A percentile compares a stretch with the other conserved stretches of the same genome.
phyloP scores from a whole-genome alignment of 2,113 vertebrate species.

The Bombycilla garrulus region DNA sequence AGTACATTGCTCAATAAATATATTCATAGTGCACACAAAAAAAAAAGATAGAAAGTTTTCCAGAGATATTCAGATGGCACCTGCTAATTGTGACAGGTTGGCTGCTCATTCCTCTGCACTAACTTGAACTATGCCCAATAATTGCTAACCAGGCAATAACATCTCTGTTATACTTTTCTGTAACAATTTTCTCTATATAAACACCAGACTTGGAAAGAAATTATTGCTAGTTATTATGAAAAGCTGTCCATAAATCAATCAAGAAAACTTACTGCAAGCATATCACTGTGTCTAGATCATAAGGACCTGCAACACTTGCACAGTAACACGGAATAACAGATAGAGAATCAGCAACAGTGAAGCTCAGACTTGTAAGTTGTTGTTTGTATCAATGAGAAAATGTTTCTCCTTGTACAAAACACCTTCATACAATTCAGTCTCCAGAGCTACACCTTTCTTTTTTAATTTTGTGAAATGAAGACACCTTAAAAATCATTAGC shows the following conservation, averaged over 20 bases:
- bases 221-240: background rate
- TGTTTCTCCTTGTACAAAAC: background rate
- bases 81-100: conserved; percentile 17
- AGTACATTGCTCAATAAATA: background rate
- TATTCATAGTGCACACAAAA: background rate
- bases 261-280: background rate
- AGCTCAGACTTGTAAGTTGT: background rate
- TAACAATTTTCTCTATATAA: background rate
- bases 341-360: background rate
- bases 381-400: background rate
- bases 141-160: background rate
- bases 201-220: background rate
- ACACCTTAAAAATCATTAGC: background rate
- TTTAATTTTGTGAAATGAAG: background rate
- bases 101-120: background rate
- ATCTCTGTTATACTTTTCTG: background rate
- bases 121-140: background rate
- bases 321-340: background rate
- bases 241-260: background rate
- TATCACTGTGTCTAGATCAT: background rate
- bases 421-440: background rate
- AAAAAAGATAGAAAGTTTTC: background rate
- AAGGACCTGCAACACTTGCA: background rate
- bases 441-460: background rate
- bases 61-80: background rate